These are phyloP conservation scores for Corythornis madagascariensis DNA, from an alignment of 2,113 vertebrate species.

Conservation along the genomic window DNA sequence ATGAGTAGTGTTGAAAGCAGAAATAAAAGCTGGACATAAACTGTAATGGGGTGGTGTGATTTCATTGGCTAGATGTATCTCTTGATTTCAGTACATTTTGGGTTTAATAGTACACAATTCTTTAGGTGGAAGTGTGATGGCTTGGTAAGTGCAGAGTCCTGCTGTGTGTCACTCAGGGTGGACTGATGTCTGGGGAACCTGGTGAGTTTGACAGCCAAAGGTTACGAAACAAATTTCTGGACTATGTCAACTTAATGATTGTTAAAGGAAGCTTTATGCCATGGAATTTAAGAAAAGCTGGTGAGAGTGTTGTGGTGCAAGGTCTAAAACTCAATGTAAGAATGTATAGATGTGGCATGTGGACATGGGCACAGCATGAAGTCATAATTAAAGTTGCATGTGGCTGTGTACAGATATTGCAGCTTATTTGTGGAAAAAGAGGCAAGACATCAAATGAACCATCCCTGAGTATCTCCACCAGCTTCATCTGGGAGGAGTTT, in stretches of 20 bases:
- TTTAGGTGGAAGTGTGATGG: background rate
- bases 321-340: background rate
- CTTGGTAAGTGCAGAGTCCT: no score
- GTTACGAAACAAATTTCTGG: background rate
- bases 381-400: background rate
- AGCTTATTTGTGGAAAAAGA: background rate
- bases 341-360: background rate
- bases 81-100: background rate
- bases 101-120: background rate
- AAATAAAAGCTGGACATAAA: background rate
- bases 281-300: background rate
- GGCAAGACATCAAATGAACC: background rate
- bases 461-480: accelerated
- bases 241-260: background rate
- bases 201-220: background rate
- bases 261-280: background rate
- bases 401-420: background rate
- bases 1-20: background rate
- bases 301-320: background rate
- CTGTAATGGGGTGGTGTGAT: background rate
- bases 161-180: background rate
- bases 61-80: background rate
- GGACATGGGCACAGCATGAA: background rate
- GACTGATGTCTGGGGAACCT: background rate
- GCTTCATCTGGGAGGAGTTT: background rate